These are phyloP conservation scores for Todiramphus saurophagus DNA, from an alignment of 2,113 vertebrate genomes.

Conservation along the genomic window DNA sequence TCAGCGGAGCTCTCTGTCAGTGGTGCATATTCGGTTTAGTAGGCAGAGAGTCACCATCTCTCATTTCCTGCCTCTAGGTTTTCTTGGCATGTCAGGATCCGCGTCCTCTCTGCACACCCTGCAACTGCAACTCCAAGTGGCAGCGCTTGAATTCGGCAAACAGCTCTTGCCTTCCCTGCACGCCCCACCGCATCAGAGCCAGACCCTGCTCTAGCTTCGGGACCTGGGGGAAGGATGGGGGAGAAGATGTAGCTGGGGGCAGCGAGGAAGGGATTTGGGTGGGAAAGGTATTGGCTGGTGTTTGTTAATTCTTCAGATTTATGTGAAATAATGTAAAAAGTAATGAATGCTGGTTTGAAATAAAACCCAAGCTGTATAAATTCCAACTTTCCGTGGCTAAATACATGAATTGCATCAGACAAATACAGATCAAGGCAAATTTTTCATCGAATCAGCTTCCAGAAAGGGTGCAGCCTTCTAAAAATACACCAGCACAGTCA, in stretches of 20 bases:
- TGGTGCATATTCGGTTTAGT: fast-evolving
- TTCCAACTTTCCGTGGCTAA: neutral
- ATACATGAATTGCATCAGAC: neutral
- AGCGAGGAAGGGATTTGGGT: neutral
- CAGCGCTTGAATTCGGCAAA: neutral
- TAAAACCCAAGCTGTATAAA: neutral
- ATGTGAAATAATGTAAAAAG: neutral
- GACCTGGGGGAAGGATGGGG: fast-evolving
- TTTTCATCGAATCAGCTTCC: slow-evolving; percentile 24
- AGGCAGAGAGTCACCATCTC: neutral
- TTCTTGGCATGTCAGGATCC: neutral
- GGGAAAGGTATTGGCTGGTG: neutral
- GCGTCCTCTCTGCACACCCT: neutral
- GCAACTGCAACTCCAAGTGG: neutral
- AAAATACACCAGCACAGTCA: slow-evolving; percentile 4
- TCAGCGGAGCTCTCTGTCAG: neutral
- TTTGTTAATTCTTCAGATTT: neutral
- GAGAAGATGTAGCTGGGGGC: neutral
- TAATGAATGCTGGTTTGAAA: neutral
- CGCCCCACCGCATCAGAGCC: neutral
- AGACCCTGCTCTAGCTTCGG: neutral
- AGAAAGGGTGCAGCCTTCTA: slow-evolving; percentile 7
- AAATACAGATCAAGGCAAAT: slow-evolving; percentile 27
- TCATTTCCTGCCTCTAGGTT: neutral
- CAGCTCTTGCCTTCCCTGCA: neutral